Percentiles rank a stretch among this genome's conserved stretches.
Conservation (phyloP, 2,113 vertebrate species). For the Pollimyrus isidori region DNA sequence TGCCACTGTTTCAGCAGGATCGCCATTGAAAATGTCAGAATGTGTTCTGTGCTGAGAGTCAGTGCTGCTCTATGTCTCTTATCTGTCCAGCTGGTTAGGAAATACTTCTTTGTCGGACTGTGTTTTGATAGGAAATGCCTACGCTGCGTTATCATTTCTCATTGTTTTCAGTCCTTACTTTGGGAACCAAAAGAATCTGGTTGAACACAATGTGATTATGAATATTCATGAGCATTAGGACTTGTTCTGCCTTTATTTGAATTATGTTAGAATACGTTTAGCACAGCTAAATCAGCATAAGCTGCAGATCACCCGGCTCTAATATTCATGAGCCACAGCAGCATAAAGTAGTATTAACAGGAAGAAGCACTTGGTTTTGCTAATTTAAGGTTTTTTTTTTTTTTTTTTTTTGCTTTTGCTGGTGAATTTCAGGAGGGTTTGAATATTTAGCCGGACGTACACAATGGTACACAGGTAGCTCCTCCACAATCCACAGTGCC, state of each 20-base stretch:
- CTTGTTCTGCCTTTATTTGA: constrained; percentile 2
- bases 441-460: not conserved
- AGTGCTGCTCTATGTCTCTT: not conserved
- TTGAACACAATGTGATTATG: not conserved
- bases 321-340: constrained; percentile 1
- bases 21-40: constrained; percentile 45
- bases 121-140: not conserved
- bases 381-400: not conserved
- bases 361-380: not conserved
- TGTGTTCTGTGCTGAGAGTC: constrained; percentile 41
- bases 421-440: not conserved
- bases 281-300: not conserved
- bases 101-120: not conserved
- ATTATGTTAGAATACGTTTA: constrained; percentile 2
- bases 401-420: not conserved
- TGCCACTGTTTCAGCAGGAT: constrained; percentile 35
- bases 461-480: not conserved
- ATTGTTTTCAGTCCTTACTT: not conserved
- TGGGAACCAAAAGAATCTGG: not conserved
- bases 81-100: not conserved
- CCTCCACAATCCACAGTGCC: not conserved
- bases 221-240: constrained; percentile 5
- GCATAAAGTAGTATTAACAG: not conserved
- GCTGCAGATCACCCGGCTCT: not conserved
- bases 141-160: not conserved